These are phyloP conservation scores for Pangasius macronema DNA, from an alignment of 2,797 vertebrate genomes.

Conservation along the genomic window DNA sequence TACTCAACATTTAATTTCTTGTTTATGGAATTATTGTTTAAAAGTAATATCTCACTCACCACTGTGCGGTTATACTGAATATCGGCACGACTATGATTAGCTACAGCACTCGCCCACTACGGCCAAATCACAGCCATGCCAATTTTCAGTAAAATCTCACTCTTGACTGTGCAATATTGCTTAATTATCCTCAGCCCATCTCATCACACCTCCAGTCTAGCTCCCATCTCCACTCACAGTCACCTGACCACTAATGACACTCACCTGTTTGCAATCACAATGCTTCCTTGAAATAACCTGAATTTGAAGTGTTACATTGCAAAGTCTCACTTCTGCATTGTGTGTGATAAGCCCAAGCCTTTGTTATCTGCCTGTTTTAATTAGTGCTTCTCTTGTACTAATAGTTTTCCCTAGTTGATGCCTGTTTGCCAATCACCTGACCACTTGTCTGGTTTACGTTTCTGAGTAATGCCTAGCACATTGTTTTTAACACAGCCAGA, in stretches of 20 bases:
- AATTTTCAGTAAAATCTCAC: neutral
- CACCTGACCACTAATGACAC: neutral
- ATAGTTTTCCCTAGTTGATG: neutral
- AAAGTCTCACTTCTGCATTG: neutral
- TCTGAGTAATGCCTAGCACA: neutral
- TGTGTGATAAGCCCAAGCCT: neutral
- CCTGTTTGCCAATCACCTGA: neutral
- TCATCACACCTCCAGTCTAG: slow-evolving; percentile 1
- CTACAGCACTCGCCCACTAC: neutral
- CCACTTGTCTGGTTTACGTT: neutral
- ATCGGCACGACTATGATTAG: neutral
- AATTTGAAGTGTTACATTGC: neutral
- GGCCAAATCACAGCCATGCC: neutral
- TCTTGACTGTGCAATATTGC: neutral
- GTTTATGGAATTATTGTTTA: neutral
- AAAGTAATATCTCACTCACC: neutral
- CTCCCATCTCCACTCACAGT: neutral
- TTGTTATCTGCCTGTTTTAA: neutral
- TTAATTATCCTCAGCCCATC: neutral
- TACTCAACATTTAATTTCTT: neutral
- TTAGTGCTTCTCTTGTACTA: neutral
- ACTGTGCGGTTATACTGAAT: neutral
- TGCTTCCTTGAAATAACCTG: neutral
- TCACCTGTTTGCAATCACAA: neutral
- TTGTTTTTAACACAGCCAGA: neutral